Evolutionary conservation across 2,113 vertebrate genomes (phyloP).

Genomic region (Calyptomena viridis): DNA sequence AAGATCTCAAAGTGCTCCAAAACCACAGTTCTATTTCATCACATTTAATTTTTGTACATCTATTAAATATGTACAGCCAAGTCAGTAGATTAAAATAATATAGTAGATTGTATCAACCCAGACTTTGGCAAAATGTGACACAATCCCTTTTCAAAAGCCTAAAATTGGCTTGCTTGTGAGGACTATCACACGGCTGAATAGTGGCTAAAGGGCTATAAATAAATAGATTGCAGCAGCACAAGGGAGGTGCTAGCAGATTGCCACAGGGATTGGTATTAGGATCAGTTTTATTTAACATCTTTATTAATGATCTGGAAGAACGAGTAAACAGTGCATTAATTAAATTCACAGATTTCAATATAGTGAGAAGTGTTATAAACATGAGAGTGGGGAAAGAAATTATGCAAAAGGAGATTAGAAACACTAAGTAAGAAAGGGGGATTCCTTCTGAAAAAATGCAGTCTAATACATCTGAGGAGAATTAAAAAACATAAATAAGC

Average conservation of each 20-base stretch:
- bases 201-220: slow-evolving; percentile 25
- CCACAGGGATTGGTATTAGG: slow-evolving; percentile 29
- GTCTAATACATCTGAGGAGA: slow-evolving; percentile 51
- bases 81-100: neutral
- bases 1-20: too few relatives aligned
- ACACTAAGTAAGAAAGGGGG: slow-evolving; percentile 60
- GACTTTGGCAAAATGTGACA: neutral
- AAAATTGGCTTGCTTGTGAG: neutral
- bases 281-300: slow-evolving; percentile 63
- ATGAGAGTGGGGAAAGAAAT: slow-evolving; percentile 63
- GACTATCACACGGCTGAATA: neutral
- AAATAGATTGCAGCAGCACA: slow-evolving; percentile 10
- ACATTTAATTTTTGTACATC: neutral
- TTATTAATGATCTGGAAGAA: slow-evolving; percentile 64
- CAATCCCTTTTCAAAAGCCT: neutral
- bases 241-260: slow-evolving; percentile 7
- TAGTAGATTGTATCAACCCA: neutral
- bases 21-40: neutral
- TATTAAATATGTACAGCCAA: neutral
- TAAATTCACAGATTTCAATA: slow-evolving; percentile 72
- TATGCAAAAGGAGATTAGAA: slow-evolving; percentile 59
- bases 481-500: slow-evolving; percentile 61
- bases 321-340: slow-evolving; percentile 59
- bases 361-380: slow-evolving; percentile 69
- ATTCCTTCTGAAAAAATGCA: slow-evolving; percentile 65